These are phyloP conservation scores for Gastrophryne carolinensis DNA, from an alignment of 2,797 vertebrate genomes.

Conservation along the genomic window DNA sequence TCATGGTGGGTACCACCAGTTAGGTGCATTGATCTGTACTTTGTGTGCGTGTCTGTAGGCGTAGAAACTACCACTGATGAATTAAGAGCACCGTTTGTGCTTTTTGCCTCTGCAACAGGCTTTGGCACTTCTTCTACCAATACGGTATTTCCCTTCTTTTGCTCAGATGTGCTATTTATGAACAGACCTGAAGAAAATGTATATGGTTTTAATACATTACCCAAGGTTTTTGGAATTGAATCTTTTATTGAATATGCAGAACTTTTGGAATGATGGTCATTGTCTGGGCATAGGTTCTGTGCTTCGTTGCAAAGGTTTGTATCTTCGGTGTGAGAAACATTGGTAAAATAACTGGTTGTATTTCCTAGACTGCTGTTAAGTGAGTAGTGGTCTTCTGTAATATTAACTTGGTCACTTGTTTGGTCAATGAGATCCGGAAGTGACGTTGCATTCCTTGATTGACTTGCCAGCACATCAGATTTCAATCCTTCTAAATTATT, in stretches of 20 bases:
- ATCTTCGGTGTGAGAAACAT: not conserved
- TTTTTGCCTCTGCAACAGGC: not conserved
- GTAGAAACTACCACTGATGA: not conserved
- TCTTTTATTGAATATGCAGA: not conserved
- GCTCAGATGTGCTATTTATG: not conserved
- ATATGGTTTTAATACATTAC: not conserved
- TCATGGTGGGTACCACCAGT: not conserved
- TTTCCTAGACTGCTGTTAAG: not conserved
- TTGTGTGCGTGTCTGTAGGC: not conserved
- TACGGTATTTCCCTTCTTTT: not conserved
- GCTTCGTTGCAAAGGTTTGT: not conserved
- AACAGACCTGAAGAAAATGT: not conserved
- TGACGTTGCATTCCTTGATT: constrained; percentile 48
- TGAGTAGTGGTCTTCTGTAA: not conserved
- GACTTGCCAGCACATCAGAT: constrained; percentile 42
- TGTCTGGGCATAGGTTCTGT: not conserved
- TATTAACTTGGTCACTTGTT: not conserved
- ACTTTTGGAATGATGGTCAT: not conserved
- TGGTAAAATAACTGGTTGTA: not conserved
- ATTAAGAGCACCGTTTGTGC: not conserved
- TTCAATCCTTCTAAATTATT: constrained; percentile 7
- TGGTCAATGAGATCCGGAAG: constrained; percentile 53
- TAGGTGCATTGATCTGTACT: not conserved
- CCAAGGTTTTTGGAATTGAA: not conserved
- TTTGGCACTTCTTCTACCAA: not conserved